Conservation (phyloP, 2,888 invertebrate species). For the Nomada ruficornis region DNA sequence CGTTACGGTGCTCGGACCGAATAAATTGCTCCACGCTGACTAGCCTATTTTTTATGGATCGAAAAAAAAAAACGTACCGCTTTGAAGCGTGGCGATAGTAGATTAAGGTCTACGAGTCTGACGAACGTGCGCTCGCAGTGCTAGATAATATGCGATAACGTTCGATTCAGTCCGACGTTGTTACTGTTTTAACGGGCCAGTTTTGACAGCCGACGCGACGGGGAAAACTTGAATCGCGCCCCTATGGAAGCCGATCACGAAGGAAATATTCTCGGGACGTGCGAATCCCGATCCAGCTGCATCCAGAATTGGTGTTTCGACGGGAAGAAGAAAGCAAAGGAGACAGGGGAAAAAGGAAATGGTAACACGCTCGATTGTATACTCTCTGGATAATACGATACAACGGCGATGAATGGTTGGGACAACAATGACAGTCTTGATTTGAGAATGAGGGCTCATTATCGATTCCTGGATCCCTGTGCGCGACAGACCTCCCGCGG, state of each 20-base stretch:
- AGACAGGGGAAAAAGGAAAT: constrained; percentile 38
- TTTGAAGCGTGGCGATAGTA: neutral
- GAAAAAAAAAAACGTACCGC: constrained; percentile 15
- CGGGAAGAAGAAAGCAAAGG: constrained; percentile 32
- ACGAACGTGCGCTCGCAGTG: neutral
- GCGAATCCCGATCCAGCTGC: constrained; percentile 67
- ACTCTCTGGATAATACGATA: constrained; percentile 69
- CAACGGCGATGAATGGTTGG: constrained; percentile 74
- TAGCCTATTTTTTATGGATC: constrained; percentile 53
- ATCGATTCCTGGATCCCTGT: constrained; percentile 63
- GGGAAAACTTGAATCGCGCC: neutral
- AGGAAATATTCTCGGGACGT: neutral
- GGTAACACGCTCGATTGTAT: constrained; percentile 58
- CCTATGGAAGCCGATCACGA: constrained; percentile 13
- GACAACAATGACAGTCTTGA: constrained; percentile 80
- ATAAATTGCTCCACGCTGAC: constrained; percentile 69
- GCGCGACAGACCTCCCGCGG: constrained; percentile 69
- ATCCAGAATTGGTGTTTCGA: constrained; percentile 21
- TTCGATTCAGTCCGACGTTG: neutral
- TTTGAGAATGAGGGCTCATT: constrained; percentile 80
- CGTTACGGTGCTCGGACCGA: constrained; percentile 27
- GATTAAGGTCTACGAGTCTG: neutral
- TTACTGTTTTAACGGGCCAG: neutral
- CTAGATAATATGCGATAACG: constrained; percentile 1
- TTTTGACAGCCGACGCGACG: neutral